A percentile compares a stretch with the other conserved stretches of the same genome.
Conservation (phyloP, 2,888 invertebrate species). For the Tinea pellionella region DNA sequence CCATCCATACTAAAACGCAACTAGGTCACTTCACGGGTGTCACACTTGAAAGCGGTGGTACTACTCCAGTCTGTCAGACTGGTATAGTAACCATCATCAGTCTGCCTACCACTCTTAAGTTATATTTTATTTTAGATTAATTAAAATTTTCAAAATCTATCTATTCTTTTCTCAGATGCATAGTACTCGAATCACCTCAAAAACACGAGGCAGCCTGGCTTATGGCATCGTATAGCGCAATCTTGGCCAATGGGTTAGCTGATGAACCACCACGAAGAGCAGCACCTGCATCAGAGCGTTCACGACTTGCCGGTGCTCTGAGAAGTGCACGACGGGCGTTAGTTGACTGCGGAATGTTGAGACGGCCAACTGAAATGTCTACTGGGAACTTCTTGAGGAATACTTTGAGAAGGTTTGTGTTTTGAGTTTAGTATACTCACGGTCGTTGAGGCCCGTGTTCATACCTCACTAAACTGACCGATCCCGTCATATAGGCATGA, state of each 20-base stretch:
- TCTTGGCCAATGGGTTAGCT: constrained; percentile 83
- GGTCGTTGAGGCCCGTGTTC: too few species aligned
- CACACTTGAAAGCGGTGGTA: too few species aligned
- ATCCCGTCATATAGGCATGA: too few species aligned
- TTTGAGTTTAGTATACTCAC: background rate
- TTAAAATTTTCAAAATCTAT: too few species aligned
- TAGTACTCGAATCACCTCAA: constrained; percentile 90
- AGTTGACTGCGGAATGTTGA: constrained; percentile 83
- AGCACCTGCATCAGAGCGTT: constrained; percentile 89
- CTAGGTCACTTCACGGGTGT: too few species aligned
- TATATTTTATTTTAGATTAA: too few species aligned
- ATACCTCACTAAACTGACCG: too few species aligned
- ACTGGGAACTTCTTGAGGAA: constrained; percentile 89
- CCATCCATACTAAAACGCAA: too few species aligned
- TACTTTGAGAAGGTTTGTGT: constrained; percentile 77
- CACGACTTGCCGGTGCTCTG: constrained; percentile 88
- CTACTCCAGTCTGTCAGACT: too few species aligned
- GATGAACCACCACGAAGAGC: constrained; percentile 70
- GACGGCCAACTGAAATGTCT: constrained; percentile 82
- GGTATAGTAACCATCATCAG: too few species aligned
- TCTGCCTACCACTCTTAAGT: too few species aligned
- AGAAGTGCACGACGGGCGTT: constrained; percentile 84
- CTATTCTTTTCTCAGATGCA: constrained; percentile 72
- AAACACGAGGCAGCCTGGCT: constrained; percentile 93
- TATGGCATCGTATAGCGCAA: constrained; percentile 91